These are phyloP conservation scores for Cylindroiulus punctatus DNA, from an alignment of 2,888 invertebrate species.

Conservation along the genomic window DNA sequence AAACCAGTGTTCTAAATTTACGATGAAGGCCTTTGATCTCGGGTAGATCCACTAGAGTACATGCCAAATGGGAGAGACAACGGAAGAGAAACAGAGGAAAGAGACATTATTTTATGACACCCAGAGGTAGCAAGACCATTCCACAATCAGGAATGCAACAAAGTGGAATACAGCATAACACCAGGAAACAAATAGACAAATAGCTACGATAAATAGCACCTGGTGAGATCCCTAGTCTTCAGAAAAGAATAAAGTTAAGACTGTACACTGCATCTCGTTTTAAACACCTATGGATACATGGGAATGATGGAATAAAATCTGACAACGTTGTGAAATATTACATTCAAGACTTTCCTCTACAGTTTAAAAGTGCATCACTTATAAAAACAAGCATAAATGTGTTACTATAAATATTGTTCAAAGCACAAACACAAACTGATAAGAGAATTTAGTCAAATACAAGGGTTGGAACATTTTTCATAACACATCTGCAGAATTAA, in stretches of 20 bases:
- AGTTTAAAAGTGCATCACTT: not conserved
- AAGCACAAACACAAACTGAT: not conserved
- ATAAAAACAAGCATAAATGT: not conserved
- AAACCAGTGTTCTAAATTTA: slow-evolving; percentile 99
- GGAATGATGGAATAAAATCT: not conserved
- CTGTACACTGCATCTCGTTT: not conserved
- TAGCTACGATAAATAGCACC: slow-evolving; percentile 14
- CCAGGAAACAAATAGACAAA: slow-evolving; percentile 31
- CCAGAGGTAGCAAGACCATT: slow-evolving; percentile 48
- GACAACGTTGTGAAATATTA: not conserved
- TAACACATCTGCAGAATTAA: too few relatives aligned
- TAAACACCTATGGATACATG: not conserved
- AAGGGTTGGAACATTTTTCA: too few relatives aligned
- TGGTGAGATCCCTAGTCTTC: not conserved
- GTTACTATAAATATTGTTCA: not conserved
- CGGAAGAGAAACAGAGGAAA: slow-evolving; percentile 57
- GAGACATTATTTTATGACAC: slow-evolving; percentile 56
- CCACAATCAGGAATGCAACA: slow-evolving; percentile 46
- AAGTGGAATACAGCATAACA: slow-evolving; percentile 42
- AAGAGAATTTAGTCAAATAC: not conserved
- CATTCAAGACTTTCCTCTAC: not conserved
- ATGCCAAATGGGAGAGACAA: slow-evolving; percentile 56
- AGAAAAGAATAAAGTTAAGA: not conserved
- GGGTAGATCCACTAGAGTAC: slow-evolving; percentile 89
- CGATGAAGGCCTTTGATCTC: slow-evolving; percentile 98